Percentiles rank a stretch among this genome's conserved stretches.
These are phyloP conservation scores for Caloenas nicobarica DNA, from an alignment of 2,113 vertebrate genomes.

Conservation along the genomic window DNA sequence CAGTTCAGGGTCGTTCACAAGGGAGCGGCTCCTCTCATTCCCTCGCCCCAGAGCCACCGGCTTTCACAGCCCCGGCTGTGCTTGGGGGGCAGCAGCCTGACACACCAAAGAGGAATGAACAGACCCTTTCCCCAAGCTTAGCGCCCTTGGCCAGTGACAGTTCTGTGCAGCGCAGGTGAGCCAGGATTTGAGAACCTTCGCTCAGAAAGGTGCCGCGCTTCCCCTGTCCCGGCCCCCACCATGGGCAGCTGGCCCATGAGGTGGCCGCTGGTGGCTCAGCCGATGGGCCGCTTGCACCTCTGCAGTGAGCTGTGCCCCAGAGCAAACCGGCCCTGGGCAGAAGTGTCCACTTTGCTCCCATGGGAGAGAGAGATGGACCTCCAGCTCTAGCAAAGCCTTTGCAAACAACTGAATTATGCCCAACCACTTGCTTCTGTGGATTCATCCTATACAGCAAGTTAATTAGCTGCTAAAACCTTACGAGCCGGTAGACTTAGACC, in stretches of 20 bases:
- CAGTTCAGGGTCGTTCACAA: not conserved
- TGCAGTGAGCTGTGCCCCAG: rapidly evolving
- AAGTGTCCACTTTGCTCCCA: rapidly evolving
- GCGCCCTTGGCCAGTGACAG: not conserved
- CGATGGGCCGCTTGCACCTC: not conserved
- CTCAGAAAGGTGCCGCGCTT: rapidly evolving
- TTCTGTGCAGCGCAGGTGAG: rapidly evolving
- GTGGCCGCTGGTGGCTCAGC: not conserved
- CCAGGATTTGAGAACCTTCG: not conserved
- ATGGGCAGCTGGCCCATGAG: not conserved
- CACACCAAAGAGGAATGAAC: rapidly evolving
- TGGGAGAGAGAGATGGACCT: rapidly evolving
- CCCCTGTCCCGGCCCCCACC: rapidly evolving
- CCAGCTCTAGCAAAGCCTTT: not conserved
- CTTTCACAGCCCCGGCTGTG: not conserved
- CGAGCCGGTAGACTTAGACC: not conserved
- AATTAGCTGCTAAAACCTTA: not conserved
- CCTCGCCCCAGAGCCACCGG: not conserved
- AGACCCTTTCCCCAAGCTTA: not conserved
- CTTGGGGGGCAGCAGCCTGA: not conserved
- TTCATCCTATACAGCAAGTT: not conserved
- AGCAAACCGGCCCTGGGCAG: rapidly evolving
- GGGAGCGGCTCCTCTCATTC: not conserved
- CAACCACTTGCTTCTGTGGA: rapidly evolving
- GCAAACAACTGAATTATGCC: not conserved